These are phyloP conservation scores for Ascidia mentula DNA, from an alignment of 23 tunicate genomes.

Conservation along the genomic window DNA sequence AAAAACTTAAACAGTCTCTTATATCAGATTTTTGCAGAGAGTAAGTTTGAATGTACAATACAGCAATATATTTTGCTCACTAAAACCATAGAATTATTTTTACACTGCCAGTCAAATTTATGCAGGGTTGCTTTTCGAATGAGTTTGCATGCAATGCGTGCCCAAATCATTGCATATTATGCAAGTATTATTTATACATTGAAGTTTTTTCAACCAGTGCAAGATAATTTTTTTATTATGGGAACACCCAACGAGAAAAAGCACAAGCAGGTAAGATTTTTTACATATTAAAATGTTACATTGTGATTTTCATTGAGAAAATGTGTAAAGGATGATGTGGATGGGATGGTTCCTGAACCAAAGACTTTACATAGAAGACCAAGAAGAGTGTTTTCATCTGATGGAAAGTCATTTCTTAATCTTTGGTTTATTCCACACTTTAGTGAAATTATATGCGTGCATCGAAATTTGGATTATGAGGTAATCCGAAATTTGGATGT, in stretches of 20 bases:
- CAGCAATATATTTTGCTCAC: not conserved
- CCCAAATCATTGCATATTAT: constrained; percentile 80
- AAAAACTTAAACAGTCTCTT: constrained; percentile 56
- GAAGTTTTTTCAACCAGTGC: constrained; percentile 45
- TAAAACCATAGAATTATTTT: not conserved
- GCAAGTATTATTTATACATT: constrained; percentile 41
- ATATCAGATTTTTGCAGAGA: constrained; percentile 74
- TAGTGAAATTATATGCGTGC: constrained; percentile 49
- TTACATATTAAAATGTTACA: not conserved
- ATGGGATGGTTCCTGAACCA: constrained; percentile 76
- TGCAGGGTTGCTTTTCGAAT: constrained; percentile 73
- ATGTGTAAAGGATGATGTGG: constrained; percentile 51
- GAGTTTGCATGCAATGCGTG: constrained; percentile 75
- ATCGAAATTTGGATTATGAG: constrained; percentile 60
- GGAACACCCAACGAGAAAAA: constrained; percentile 75
- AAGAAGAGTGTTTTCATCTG: constrained; percentile 73
- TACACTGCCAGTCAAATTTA: not conserved
- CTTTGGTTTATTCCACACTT: constrained; percentile 90
- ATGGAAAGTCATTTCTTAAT: constrained; percentile 74
- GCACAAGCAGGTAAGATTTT: constrained; percentile 46
- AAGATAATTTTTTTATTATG: constrained; percentile 55
- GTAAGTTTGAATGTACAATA: constrained; percentile 28
- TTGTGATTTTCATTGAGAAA: not conserved
- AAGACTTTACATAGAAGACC: constrained; percentile 61
- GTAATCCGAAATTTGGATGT: too few species aligned